These are phyloP conservation scores for Henricia sp. DNA, from an alignment of 53 echinoderm and acorn worm genomes.

Conservation along the genomic window DNA sequence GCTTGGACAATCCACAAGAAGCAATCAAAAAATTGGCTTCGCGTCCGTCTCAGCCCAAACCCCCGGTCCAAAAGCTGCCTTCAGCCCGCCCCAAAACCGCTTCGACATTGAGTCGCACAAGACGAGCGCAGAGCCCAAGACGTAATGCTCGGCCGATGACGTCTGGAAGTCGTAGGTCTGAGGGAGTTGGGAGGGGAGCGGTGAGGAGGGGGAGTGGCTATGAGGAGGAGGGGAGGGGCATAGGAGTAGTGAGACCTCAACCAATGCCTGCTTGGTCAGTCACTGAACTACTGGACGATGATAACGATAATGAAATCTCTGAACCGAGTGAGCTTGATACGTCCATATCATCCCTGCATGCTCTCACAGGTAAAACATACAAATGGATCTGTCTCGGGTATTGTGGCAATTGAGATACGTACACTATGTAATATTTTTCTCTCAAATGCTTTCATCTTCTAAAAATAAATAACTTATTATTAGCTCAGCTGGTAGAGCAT, in stretches of 20 bases:
- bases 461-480: no score
- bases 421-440: not conserved
- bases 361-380: slow-evolving; percentile 34
- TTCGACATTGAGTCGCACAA: not conserved
- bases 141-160: slow-evolving; percentile 12
- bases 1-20: not conserved
- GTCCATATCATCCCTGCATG: slow-evolving; percentile 35
- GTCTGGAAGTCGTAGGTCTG: slow-evolving; percentile 3
- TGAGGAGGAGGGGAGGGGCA: not conserved
- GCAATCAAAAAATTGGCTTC: not conserved
- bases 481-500: no score
- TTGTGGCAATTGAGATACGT: no score
- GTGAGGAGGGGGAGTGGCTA: slow-evolving; percentile 3
- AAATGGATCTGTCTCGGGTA: no score
- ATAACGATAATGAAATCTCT: not conserved
- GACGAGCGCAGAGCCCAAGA: not conserved
- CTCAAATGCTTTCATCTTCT: not conserved
- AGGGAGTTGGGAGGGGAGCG: no score
- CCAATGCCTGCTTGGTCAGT: slow-evolving; percentile 49
- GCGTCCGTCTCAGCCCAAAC: slow-evolving; percentile 32
- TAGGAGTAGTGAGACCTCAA: not conserved
- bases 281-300: slow-evolving; percentile 44
- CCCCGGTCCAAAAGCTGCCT: slow-evolving; percentile 8
- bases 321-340: slow-evolving; percentile 36
- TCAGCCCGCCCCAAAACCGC: slow-evolving; percentile 33